phyloP scores from a whole-genome alignment of 1,140 invertebrate genomes.

The Euborellia annulipes region DNA sequence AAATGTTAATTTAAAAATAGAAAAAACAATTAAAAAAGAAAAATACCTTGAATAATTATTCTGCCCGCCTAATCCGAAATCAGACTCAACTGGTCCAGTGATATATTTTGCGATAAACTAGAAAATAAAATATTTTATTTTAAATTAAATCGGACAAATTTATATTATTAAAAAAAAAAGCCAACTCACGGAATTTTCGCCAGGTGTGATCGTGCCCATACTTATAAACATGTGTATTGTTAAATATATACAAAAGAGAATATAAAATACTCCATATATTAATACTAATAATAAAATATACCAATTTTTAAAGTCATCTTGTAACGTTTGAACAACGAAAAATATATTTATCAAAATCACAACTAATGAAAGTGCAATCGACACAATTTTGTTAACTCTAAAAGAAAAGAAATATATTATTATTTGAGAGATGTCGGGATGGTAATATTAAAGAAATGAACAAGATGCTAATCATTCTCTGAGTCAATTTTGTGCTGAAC shows the following conservation, averaged over 20 bases:
- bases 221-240: conserved; percentile 48
- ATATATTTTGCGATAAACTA: conserved; percentile 29
- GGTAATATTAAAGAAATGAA: not conserved
- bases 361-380: conserved; percentile 44
- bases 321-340: conserved; percentile 51
- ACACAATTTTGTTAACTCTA: conserved; percentile 50
- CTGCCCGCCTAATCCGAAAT: conserved; percentile 23
- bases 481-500: not conserved
- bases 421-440: conserved; percentile 6
- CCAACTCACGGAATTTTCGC: conserved; percentile 24
- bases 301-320: conserved; percentile 32
- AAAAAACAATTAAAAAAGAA: not conserved
- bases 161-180: conserved; percentile 12
- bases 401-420: conserved; percentile 21
- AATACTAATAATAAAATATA: conserved; percentile 33
- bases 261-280: conserved; percentile 44
- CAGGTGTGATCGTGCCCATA: conserved; percentile 37
- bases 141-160: not conserved
- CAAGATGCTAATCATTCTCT: not conserved
- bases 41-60: conserved; percentile 30
- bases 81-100: conserved; percentile 24
- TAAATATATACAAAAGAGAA: conserved; percentile 54
- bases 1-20: not conserved
- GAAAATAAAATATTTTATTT: conserved; percentile 13
- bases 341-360: conserved; percentile 72